Base-by-base conservation (phyloP, 2,888 invertebrate genomes). In the Pediacus dermestoides region DNA sequence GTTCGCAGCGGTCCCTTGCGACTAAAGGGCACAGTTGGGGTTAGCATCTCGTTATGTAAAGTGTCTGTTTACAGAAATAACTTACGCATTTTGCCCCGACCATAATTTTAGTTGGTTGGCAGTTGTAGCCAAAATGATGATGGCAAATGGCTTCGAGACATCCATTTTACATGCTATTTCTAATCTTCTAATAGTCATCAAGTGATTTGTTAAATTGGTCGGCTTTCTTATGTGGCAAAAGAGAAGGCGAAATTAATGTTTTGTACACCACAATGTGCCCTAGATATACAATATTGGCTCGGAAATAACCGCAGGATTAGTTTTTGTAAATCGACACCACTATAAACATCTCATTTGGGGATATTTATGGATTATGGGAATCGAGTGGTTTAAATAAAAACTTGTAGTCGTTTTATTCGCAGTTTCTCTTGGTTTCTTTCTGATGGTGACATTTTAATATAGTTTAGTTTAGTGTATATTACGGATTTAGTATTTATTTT, bases 61-160 rank as follows among this genome's bases (percentile, higher is more conserved):
- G 67, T 67, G 67, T 64, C 64, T 67, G 67, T 68, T 67, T 67
- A 67, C 64, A 57, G 63, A 62, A 62, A 67, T 67, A 68, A 67
- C 63, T 67, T 64, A 65, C 58, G 61, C 61, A 58, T 62, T 62
- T 58, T 56, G 61, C 52, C 59, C 58, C 58, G 58, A 53, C 60
- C 63, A 63, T 66, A 65, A 65, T 58, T 64, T 58, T 46, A 48
- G 48, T 50, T 48, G 45, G 51, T 48, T 58, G 63, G 61, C 63
- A 58, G 52, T 57, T 61, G 56, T 48, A 57, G 59, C 55, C 57
- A 55, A 58, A 63, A 64, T 58, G 63, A 62, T 63, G 63, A 64
- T 61, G 60, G 60, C 60, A 58, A 64, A 64, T 58, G 62, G 58
- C 55, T 55, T 55, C 57, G 53, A 58, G 53, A 63, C 63, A 63